Percentiles rank a stretch among this genome's conserved stretches.
Evolutionary conservation across 2,113 vertebrate genomes (phyloP).

Genomic region (Chinchilla lanigera): DNA sequence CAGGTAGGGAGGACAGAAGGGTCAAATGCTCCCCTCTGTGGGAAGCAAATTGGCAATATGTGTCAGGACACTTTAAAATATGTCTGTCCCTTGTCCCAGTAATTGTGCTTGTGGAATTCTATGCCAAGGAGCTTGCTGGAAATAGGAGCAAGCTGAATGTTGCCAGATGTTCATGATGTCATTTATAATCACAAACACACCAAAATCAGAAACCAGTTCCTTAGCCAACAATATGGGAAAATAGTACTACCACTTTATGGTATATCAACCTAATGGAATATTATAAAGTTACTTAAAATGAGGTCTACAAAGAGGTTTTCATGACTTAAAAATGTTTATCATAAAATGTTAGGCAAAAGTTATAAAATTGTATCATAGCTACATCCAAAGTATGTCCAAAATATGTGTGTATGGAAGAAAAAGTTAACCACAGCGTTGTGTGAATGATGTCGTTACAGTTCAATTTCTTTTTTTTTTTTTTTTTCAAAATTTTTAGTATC

Average conservation of each 20-base stretch:
- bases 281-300: conserved; percentile 63
- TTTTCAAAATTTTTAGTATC: conserved; percentile 16
- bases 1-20: not conserved
- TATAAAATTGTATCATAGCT: not conserved
- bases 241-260: not conserved
- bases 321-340: conserved; percentile 51
- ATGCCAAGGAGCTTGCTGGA: conserved; percentile 28
- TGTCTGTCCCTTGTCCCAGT: not conserved
- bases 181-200: conserved; percentile 30
- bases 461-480: conserved; percentile 41
- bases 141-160: conserved; percentile 37
- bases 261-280: conserved; percentile 38
- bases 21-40: not conserved
- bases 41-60: not conserved
- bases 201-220: conserved; percentile 27
- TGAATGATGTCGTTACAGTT: conserved; percentile 44
- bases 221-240: conserved; percentile 51
- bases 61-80: conserved; percentile 1
- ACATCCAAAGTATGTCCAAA: conserved; percentile 40
- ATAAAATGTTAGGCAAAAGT: conserved; percentile 50
- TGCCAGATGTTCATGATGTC: conserved; percentile 51
- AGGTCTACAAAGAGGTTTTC: conserved; percentile 48
- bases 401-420: not conserved
- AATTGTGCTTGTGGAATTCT: conserved; percentile 28
- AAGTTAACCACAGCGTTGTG: not conserved